Evolutionary conservation across 2,797 vertebrate genomes (phyloP).

Genomic region (Craterocephalus amniculus): DNA sequence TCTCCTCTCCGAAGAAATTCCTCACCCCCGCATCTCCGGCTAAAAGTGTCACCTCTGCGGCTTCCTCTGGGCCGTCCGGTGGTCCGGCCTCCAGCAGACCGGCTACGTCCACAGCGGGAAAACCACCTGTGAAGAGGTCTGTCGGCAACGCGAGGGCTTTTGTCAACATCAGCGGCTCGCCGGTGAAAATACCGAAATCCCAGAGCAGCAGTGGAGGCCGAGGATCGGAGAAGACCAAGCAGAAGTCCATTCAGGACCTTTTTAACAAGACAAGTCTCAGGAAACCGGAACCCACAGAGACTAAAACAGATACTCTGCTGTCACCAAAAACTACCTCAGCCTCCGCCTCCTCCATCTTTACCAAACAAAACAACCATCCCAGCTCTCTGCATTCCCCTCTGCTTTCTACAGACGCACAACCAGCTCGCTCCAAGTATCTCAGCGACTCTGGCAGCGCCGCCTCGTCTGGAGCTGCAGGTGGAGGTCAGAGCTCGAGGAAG

Average conservation of each 20-base stretch:
- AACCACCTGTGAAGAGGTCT: constrained; percentile 71
- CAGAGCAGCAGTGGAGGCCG: constrained; percentile 10
- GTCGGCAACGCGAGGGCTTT: constrained; percentile 80
- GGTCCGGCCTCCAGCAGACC: constrained; percentile 25
- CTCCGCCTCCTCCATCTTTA: constrained; percentile 20
- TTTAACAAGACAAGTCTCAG: constrained; percentile 54
- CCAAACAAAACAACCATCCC: constrained; percentile 18
- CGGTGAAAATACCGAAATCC: constrained; percentile 74
- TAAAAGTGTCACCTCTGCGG: constrained; percentile 12
- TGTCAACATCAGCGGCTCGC: constrained; percentile 82
- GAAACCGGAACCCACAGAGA: constrained; percentile 19
- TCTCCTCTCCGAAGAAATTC: constrained; percentile 45
- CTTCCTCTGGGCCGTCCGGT: constrained; percentile 4
- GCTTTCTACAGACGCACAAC: constrained; percentile 1
- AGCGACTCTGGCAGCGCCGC: constrained; percentile 11
- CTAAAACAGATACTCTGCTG: constrained; percentile 6
- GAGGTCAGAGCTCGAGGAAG: constrained; percentile 61
- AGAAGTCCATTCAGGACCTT: constrained; percentile 74
- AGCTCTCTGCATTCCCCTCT: constrained; percentile 8
- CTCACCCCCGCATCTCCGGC: constrained; percentile 25
- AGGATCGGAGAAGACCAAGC: constrained; percentile 43
- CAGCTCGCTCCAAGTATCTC: constrained; percentile 43
- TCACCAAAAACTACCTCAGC: neutral
- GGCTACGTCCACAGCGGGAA: neutral
- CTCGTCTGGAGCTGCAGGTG: neutral